Base-by-base conservation (phyloP, 1,140 invertebrate species). In the Brachionus angularis region DNA sequence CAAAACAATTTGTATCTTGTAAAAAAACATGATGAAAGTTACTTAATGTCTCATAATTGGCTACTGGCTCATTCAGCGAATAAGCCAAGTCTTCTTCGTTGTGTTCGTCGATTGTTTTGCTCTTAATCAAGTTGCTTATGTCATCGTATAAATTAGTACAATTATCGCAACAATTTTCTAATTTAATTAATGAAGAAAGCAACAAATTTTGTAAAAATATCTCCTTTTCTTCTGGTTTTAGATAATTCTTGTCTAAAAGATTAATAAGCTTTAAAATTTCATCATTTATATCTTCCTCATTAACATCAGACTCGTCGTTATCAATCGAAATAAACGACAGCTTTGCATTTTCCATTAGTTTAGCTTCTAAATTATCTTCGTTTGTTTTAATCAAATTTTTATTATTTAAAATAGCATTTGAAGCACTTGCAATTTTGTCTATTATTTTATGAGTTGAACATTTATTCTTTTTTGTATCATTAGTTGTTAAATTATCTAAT, bases 261-360 rank as follows among this genome's bases (percentile, higher is more conserved):
- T n/a, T n/a, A n/a, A n/a, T n/a, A n/a, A n/a, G n/a, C n/a, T n/a
- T n/a, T n/a, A n/a, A n/a, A n/a, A n/a, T n/a, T n/a, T n/a, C n/a
- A n/a, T n/a, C n/a, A n/a, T n/a, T n/a, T n/a, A n/a, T n/a, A n/a
- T n/a, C n/a, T n/a, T n/a, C 14, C 10, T 23, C 34, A 36, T 58
- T 34, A 25, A 39, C 53, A 29, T 55, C 52, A 16, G 29, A 18
- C 5, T 55, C 52, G 31, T 55, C 52, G 18, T 39, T 18, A 39
- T 58, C 33, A 58, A 58, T 12, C 27, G 23, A n/a, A n/a, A n/a
- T n/a, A n/a, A n/a, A n/a, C n/a, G n/a, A n/a, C n/a, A n/a, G n/a
- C n/a, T n/a, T n/a, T 18, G 53, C 53, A 39, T 58, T 58, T 42
- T 58, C 53, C 5, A 58, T 18, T 21, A 58, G 18, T 23, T 58